Base-by-base conservation (phyloP, 2,888 invertebrate genomes). In the Agonum fuliginosum region DNA sequence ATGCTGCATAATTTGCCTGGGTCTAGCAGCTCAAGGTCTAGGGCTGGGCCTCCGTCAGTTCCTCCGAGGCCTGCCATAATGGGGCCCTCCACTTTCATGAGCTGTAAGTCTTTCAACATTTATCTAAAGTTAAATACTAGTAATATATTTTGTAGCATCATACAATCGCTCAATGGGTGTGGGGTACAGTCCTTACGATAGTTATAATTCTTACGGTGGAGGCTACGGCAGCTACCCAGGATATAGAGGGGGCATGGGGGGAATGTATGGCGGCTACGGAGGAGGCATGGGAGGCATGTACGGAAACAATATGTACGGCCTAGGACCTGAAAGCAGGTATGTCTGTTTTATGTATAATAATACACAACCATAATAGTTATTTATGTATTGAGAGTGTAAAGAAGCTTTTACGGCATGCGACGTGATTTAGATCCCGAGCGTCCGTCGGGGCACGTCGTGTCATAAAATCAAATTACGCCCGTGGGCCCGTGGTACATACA, bases 311-410 rank as follows among this genome's bases (percentile, higher is more conserved):
- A 82, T 83, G 14, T 10, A 82, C 83, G 78, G 86, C 19, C 22
- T 22, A 22, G 77, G 77, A 17, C 41, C 77, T n/a, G 93, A 93
- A 86, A 91, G 90, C 85, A 90, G 92, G 90, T 91, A 83, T 46
- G n/a, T n/a, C n/a, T n/a, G n/a, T n/a, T n/a, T n/a, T n/a, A n/a
- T n/a, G n/a, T n/a, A n/a, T n/a, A n/a, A n/a, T n/a, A n/a, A n/a
- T n/a, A n/a, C n/a, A n/a, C n/a, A n/a, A n/a, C n/a, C n/a, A n/a
- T n/a, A n/a, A n/a, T n/a, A n/a, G n/a, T n/a, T n/a, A n/a, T n/a
- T n/a, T n/a, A n/a, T n/a, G n/a, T n/a, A n/a, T n/a, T n/a, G n/a
- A n/a, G n/a, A n/a, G n/a, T n/a, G n/a, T n/a, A n/a, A n/a, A n/a
- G n/a, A n/a, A n/a, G n/a, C n/a, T n/a, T n/a, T n/a, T n/a, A n/a